Conservation (phyloP, 2,113 vertebrate species). For the Vanacampus margaritifer region DNA sequence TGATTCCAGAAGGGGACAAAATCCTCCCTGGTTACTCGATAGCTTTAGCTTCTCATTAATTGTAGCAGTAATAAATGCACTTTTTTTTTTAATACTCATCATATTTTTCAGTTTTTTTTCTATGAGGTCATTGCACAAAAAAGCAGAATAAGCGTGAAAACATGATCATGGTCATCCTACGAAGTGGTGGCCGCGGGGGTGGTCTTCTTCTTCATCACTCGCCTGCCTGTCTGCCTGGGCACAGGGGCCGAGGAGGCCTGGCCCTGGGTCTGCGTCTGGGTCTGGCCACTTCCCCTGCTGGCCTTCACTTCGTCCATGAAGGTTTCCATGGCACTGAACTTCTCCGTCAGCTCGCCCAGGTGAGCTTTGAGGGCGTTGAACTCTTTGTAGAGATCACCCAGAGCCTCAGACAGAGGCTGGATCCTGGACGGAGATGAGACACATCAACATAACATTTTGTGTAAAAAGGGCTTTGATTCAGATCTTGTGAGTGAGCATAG, state of each 20-base stretch:
- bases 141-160: not conserved
- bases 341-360: slow-evolving; percentile 73
- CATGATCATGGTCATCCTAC: not conserved
- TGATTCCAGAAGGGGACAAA: not conserved
- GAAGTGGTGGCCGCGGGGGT: not conserved
- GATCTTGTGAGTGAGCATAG: not conserved
- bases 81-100: not conserved
- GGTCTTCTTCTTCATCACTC: slow-evolving; percentile 57
- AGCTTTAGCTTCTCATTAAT: not conserved
- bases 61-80: not conserved
- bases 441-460: not conserved
- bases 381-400: slow-evolving; percentile 78
- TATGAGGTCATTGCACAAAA: not conserved
- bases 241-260: not conserved
- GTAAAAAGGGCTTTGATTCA: not conserved
- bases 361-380: slow-evolving; percentile 77
- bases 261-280: not conserved
- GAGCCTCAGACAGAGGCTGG: slow-evolving; percentile 74
- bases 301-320: slow-evolving; percentile 74
- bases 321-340: slow-evolving; percentile 68
- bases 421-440: slow-evolving; percentile 52
- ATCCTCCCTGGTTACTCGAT: not conserved
- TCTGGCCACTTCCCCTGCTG: not conserved
- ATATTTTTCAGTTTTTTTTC: not conserved
- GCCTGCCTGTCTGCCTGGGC: slow-evolving; percentile 39